Percentiles rank a stretch among this genome's conserved stretches.
These are phyloP conservation scores for Nemoura dubitans DNA, from an alignment of 2,888 invertebrate species.

Conservation along the genomic window DNA sequence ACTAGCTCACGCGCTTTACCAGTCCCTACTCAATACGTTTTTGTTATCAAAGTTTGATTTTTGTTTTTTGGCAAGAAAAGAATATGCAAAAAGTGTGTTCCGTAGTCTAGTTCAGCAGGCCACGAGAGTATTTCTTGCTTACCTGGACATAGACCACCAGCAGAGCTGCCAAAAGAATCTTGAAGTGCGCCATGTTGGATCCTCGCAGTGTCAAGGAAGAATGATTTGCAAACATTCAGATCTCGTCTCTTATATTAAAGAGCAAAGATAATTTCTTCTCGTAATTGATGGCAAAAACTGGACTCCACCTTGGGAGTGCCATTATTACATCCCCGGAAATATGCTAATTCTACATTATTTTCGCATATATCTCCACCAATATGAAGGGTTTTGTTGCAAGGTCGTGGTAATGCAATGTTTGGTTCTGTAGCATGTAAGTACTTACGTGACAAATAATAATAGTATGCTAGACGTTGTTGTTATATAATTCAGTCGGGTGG, in stretches of 20 bases:
- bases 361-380: background rate
- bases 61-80: no score
- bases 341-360: background rate
- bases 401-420: background rate
- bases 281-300: background rate
- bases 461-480: background rate
- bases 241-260: background rate
- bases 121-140: no score
- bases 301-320: background rate
- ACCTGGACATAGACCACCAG: background rate
- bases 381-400: background rate
- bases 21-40: no score
- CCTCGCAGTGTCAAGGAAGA: background rate
- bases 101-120: no score
- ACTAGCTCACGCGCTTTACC: no score
- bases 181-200: background rate
- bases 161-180: background rate
- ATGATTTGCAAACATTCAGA: background rate
- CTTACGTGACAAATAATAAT: background rate
- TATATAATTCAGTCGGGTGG: background rate
- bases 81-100: no score
- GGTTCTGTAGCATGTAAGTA: background rate
- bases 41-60: no score
- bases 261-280: background rate
- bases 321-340: background rate